These are phyloP conservation scores for Sus cebifrons DNA, from an alignment of 2,797 vertebrate species.

Conservation along the genomic window DNA sequence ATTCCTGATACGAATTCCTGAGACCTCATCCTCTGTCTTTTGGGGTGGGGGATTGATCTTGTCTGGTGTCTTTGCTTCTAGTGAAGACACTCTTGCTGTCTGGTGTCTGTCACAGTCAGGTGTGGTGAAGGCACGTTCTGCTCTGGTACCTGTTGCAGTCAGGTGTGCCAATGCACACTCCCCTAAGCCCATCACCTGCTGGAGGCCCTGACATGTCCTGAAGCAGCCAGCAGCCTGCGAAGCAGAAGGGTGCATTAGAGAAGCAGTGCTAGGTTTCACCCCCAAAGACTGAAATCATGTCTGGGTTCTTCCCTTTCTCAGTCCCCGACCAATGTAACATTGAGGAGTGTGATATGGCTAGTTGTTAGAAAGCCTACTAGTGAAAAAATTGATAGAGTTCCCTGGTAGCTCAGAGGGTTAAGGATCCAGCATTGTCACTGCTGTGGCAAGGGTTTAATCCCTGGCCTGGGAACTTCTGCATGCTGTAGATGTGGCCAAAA, in stretches of 20 bases:
- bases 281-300: not conserved
- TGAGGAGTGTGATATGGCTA: not conserved
- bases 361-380: not conserved
- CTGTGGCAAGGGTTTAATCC: too few species aligned
- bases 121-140: not conserved
- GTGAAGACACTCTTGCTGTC: not conserved
- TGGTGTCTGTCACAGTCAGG: not conserved
- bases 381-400: not conserved
- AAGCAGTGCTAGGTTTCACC: not conserved
- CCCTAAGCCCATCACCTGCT: rapidly evolving
- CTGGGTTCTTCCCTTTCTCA: not conserved
- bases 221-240: not conserved
- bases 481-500: too few species aligned
- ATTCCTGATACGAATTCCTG: not conserved
- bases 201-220: not conserved
- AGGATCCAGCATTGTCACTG: not conserved
- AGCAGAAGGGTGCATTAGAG: not conserved
- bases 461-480: too few species aligned
- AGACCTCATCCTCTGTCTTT: not conserved
- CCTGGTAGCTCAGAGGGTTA: not conserved
- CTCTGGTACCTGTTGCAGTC: rapidly evolving
- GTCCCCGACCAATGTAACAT: not conserved
- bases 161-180: not conserved
- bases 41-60: not conserved
- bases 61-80: not conserved